Evolutionary conservation across 2,113 vertebrate species (phyloP).

Genomic region (Xiphophorus hellerii): DNA sequence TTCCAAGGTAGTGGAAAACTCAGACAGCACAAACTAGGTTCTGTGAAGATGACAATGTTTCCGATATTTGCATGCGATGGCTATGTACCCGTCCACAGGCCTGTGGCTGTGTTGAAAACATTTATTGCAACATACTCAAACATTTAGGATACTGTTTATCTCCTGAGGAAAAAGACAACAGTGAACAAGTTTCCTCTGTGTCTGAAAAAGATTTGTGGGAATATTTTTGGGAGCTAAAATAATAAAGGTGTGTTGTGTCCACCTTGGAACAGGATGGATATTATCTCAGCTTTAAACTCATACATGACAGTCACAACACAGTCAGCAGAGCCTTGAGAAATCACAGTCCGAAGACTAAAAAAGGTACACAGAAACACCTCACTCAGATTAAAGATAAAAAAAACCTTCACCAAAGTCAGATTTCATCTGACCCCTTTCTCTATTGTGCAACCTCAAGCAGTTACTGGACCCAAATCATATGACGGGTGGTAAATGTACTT

Average conservation of each 20-base stretch:
- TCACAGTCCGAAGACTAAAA: background rate
- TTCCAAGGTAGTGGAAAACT: background rate
- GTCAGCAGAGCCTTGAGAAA: background rate
- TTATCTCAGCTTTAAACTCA: background rate
- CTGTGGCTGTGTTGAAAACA: too few relatives aligned
- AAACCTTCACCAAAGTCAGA: background rate
- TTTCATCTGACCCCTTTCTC: background rate
- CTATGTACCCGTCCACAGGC: background rate
- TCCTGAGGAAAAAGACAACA: background rate
- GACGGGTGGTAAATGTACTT: slow-evolving; percentile 23
- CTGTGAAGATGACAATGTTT: background rate
- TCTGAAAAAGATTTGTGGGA: too few relatives aligned
- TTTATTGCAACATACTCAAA: too few relatives aligned
- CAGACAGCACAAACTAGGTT: background rate
- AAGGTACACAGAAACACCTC: too few relatives aligned
- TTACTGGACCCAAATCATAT: slow-evolving; percentile 10
- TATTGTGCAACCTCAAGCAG: background rate
- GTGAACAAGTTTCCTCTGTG: background rate
- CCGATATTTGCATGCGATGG: background rate
- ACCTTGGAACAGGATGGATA: background rate
- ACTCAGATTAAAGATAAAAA: background rate
- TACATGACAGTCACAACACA: background rate
- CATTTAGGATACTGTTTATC: background rate
- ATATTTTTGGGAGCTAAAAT: background rate
- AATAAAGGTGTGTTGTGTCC: background rate